Percentiles rank a stretch among this genome's conserved stretches.
phyloP scores from a whole-genome alignment of 1,140 invertebrate genomes.

The Neodiprion lecontei region DNA sequence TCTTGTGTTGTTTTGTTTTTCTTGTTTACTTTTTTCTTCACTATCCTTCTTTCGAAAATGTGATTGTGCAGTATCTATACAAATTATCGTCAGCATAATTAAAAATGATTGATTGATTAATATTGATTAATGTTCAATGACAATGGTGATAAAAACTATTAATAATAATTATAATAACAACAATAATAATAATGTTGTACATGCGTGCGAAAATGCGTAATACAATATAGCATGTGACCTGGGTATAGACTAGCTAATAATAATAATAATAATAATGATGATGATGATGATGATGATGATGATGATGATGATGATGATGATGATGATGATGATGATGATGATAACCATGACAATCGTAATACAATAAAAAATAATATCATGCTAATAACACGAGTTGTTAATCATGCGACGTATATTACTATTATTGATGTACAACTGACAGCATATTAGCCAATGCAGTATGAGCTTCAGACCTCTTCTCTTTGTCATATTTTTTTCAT shows the following conservation, averaged over 20 bases:
- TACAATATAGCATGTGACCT: slow-evolving; percentile 29
- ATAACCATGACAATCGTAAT: background rate
- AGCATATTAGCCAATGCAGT: background rate
- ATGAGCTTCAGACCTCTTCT: too few species aligned
- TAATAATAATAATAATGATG: slow-evolving; percentile 20
- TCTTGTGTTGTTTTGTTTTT: slow-evolving; percentile 22
- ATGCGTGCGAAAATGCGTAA: slow-evolving; percentile 25
- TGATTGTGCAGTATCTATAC: slow-evolving; percentile 29
- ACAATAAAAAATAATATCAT: slow-evolving; percentile 32
- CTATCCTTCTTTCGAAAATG: slow-evolving; percentile 19
- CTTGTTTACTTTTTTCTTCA: slow-evolving; percentile 15
- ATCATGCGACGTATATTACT: background rate
- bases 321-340: background rate
- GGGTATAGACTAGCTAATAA: slow-evolving; percentile 55
- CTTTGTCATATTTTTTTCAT: too few species aligned
- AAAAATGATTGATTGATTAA: background rate
- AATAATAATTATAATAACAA: background rate
- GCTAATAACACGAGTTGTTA: slow-evolving; percentile 30
- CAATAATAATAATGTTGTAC: background rate
- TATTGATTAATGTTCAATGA: background rate
- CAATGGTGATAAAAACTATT: background rate
- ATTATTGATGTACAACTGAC: background rate
- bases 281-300: background rate
- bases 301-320: background rate
- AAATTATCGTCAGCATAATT: background rate